Evolutionary conservation across 2,113 vertebrate species (phyloP).

Genomic region (Epinephelus lanceolatus): DNA sequence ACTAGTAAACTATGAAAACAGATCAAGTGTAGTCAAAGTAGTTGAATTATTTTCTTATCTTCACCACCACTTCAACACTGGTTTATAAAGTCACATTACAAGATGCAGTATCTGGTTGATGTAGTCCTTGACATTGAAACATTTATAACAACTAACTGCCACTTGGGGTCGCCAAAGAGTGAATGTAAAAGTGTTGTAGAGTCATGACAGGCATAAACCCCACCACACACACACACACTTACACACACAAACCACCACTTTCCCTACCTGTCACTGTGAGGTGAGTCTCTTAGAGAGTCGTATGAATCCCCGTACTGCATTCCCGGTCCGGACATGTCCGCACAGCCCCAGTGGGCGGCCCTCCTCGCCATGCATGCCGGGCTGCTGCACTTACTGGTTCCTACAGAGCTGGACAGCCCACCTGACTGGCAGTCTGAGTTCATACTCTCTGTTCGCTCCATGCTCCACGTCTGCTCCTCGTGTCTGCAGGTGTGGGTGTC

Average conservation of each 20-base stretch:
- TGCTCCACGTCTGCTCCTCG: conserved; percentile 97
- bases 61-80: background rate
- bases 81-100: background rate
- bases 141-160: conserved; percentile 9
- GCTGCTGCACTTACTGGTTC: conserved; percentile 99
- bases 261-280: conserved; percentile 96
- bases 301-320: conserved; percentile 93
- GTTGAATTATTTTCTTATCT: background rate
- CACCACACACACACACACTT: background rate
- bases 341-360: conserved; percentile 89
- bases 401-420: conserved; percentile 94
- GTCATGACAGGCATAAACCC: background rate
- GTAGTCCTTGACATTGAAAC: background rate
- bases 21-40: background rate
- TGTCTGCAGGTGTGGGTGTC: conserved; percentile 84
- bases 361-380: conserved; percentile 93
- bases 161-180: conserved; percentile 61
- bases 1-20: background rate
- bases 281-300: conserved; percentile 95
- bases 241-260: background rate
- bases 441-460: conserved; percentile 94
- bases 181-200: conserved; percentile 11
- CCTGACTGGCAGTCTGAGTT: conserved; percentile 97
- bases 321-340: conserved; percentile 84
- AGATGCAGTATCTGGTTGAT: background rate